These are phyloP conservation scores for Amblyraja radiata DNA, from an alignment of 2,797 vertebrate species.

Conservation along the genomic window DNA sequence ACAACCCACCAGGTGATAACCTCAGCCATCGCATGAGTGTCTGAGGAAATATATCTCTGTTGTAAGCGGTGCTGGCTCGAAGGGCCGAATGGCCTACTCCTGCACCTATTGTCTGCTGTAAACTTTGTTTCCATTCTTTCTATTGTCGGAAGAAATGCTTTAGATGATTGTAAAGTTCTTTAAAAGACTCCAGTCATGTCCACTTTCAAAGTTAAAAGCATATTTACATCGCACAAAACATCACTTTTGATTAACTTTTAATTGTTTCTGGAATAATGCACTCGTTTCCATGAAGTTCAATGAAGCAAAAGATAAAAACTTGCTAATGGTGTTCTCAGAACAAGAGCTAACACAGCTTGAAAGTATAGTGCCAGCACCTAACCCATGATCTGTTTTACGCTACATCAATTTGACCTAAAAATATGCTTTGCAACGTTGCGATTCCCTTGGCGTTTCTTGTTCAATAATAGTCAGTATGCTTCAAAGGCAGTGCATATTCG, in stretches of 20 bases:
- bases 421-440: background rate
- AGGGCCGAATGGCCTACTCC: too few species aligned
- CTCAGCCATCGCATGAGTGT: background rate
- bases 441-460: background rate
- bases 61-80: too few species aligned
- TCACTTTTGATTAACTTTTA: background rate
- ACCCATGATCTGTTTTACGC: background rate
- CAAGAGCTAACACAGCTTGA: background rate
- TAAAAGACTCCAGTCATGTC: background rate
- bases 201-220: background rate
- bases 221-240: background rate
- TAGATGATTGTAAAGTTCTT: background rate
- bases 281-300: background rate
- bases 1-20: background rate
- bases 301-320: background rate
- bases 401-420: background rate
- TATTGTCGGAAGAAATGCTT: background rate
- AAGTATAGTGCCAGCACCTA: background rate
- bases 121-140: background rate
- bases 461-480: background rate
- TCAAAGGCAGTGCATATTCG: background rate
- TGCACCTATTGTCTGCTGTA: background rate
- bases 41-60: too few species aligned
- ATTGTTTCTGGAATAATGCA: background rate
- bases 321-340: background rate